These are phyloP conservation scores for Phalanger gymnotis DNA, from an alignment of 2,797 vertebrate species.

Conservation along the genomic window DNA sequence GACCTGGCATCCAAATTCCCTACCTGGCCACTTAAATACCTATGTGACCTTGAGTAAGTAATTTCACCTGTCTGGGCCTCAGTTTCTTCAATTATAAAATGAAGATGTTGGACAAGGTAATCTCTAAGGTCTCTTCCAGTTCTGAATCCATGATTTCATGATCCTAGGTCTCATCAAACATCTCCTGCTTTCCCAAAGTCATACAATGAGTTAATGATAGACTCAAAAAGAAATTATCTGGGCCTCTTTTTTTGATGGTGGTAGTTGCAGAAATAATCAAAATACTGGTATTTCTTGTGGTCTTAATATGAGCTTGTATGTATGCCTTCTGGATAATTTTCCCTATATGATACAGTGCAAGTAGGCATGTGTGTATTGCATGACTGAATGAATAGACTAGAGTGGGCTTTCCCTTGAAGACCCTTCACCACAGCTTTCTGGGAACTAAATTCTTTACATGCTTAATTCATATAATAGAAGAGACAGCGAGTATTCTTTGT, in stretches of 20 bases:
- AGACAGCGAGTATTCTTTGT: slow-evolving; percentile 47
- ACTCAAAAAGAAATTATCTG: background rate
- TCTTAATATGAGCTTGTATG: background rate
- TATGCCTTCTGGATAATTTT: background rate
- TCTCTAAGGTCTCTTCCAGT: background rate
- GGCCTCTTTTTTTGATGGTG: background rate
- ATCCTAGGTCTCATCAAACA: background rate
- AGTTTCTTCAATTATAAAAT: background rate
- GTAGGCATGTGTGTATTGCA: background rate
- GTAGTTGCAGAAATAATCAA: background rate
- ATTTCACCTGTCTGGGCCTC: background rate
- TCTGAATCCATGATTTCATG: background rate
- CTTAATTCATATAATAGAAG: slow-evolving; percentile 57
- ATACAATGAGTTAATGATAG: background rate
- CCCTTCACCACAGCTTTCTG: slow-evolving; percentile 27
- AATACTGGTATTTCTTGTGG: background rate
- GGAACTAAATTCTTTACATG: slow-evolving; percentile 34
- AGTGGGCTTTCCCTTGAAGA: background rate
- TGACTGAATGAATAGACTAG: background rate
- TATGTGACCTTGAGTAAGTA: background rate
- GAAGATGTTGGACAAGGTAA: background rate
- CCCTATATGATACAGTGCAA: slow-evolving; percentile 14
- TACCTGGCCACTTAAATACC: background rate
- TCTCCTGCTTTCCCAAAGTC: background rate
- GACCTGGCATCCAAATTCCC: background rate